Evolutionary conservation across 2,113 vertebrate genomes (phyloP), one percentile per base, ranked within the genome.

Genomic region (Misgurnus anguillicaudatus): DNA sequence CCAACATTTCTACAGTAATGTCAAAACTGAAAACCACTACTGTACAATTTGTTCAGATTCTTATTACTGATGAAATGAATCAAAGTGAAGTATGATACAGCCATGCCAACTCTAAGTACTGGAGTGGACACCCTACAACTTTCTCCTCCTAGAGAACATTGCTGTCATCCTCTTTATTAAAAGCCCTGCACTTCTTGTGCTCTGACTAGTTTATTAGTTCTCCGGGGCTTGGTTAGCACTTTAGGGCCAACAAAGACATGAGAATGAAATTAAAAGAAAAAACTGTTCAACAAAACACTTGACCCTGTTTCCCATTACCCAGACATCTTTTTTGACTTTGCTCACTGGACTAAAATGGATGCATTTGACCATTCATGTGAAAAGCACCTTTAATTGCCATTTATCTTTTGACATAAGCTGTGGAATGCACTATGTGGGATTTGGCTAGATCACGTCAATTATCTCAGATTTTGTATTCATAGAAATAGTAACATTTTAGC

Each of bases 181-280:
- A 65, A 70, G 70, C 66, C 36, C 45, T 7, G 39, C 64, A 65
- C 61, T 79, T 78, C 80, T 71, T 77, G 62, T 57, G 45, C 80
- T 36, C 31, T 3, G 70, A 69, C 78, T 78, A 41, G 60, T 73
- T 75, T 62, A 75, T 75, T 67, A 31, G 21, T 69, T 77, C 78
- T 75, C 48, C 39, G 58, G 64, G 74, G 77, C 58, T 79, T 79
- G 42, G 31, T 73, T 38, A 69, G 66, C 73, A 69, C 77, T 76
- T 73, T 19, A 62, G 61, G 71, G 71, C 61, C 67, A 75, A 81
- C 71, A 57, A 60, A 64, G 31, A 78, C 42, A 61, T 5, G 13
- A 76, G 80, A 77, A 82, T 31, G 16, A 71, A 78, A 67, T 75
- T 80, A 75, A 84, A 80, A 80, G 38, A 6, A 80, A 77, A 77